phyloP scores from a whole-genome alignment of 2,888 invertebrate species.

The Apamea sordens region DNA sequence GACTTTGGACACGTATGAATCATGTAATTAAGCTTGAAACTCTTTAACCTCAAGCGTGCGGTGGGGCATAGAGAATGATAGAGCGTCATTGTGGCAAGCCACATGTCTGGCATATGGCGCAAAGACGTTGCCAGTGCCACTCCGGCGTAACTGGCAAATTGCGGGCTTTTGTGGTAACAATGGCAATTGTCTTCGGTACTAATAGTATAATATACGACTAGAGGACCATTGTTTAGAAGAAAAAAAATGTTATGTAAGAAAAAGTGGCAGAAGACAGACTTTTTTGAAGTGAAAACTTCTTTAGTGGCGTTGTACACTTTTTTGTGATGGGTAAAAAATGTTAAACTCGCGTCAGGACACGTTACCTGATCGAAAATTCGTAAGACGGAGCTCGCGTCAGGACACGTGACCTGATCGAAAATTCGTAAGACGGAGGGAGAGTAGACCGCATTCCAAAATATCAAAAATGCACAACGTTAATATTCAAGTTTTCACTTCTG shows the following conservation, averaged over 20 bases:
- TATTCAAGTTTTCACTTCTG: too few species aligned
- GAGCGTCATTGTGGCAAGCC: constrained; percentile 65
- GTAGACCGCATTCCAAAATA: too few species aligned
- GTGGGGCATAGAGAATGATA: constrained; percentile 76
- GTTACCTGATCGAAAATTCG: too few species aligned
- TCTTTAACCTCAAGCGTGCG: constrained; percentile 60
- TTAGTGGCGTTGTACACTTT: too few species aligned
- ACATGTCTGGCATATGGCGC: constrained; percentile 85
- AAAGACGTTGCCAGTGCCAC: constrained; percentile 70
- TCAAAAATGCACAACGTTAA: too few species aligned
- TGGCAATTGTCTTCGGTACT: constrained; percentile 62
- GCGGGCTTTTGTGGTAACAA: constrained; percentile 73
- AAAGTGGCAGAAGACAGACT: neutral
- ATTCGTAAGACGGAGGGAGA: too few species aligned
- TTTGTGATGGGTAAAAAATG: too few species aligned
- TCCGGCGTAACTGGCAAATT: constrained; percentile 73
- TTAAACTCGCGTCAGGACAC: too few species aligned
- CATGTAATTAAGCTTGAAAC: constrained; percentile 55
- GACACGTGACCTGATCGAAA: too few species aligned
- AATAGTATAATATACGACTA: constrained; percentile 49
- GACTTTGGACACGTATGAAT: constrained; percentile 21
- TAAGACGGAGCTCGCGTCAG: too few species aligned
- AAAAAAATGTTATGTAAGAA: constrained; percentile 22
- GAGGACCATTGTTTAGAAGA: constrained; percentile 38
- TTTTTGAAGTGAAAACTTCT: too few species aligned